Conservation (phyloP, 2,797 vertebrate species). For the Paedocypris micromegethes region DNA sequence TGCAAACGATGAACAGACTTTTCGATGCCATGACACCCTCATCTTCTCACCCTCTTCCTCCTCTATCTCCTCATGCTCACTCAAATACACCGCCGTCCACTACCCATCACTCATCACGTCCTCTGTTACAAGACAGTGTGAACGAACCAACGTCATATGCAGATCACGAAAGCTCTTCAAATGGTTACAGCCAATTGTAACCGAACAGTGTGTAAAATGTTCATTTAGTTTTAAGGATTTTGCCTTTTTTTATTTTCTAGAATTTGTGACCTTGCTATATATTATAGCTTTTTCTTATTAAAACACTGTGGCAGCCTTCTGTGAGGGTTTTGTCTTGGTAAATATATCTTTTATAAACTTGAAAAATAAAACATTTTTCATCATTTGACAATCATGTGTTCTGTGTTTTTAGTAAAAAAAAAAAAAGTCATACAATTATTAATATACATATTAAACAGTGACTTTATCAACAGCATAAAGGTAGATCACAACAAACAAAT, state of each 20-base stretch:
- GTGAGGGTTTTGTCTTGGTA: no score
- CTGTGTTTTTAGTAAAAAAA: slow-evolving; percentile 16
- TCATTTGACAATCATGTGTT: slow-evolving; percentile 17
- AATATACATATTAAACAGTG: no score
- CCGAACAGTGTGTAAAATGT: slow-evolving; percentile 12
- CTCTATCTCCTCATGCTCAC: slow-evolving; percentile 1
- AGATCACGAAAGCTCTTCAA: neutral
- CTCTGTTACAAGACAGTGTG: neutral
- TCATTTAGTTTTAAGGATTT: neutral
- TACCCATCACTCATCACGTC: neutral
- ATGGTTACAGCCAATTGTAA: slow-evolving; percentile 16
- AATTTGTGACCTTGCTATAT: neutral
- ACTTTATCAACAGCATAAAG: neutral
- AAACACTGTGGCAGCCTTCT: neutral
- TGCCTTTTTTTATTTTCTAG: slow-evolving; percentile 7
- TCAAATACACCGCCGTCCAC: neutral
- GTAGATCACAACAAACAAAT: neutral
- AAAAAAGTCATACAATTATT: no score
- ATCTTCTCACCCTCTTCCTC: neutral
- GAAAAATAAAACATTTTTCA: slow-evolving; percentile 2
- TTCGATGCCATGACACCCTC: slow-evolving; percentile 21
- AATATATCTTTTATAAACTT: neutral
- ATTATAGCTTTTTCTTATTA: slow-evolving; percentile 10
- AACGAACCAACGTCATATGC: slow-evolving; percentile 4
- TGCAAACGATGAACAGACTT: slow-evolving; percentile 34